phyloP scores from a whole-genome alignment of 2,113 vertebrate genomes.

The Pipra filicauda region DNA sequence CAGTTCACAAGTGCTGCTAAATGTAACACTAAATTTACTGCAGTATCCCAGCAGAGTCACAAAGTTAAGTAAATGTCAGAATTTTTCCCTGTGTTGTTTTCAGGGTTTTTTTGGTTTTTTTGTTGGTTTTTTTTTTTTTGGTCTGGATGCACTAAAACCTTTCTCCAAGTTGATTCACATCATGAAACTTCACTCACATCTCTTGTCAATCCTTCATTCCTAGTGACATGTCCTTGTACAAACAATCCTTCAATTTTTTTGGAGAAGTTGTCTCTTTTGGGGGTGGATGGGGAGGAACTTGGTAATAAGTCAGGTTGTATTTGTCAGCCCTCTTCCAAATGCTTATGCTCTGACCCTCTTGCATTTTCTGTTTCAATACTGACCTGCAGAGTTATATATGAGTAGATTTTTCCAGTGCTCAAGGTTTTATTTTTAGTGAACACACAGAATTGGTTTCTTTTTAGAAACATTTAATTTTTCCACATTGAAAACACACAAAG shows the following conservation, averaged over 20 bases:
- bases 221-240: neutral
- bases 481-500: neutral
- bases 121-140: neutral
- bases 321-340: neutral
- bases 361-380: neutral
- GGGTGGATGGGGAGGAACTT: neutral
- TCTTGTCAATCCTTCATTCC: neutral
- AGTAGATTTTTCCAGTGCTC: neutral
- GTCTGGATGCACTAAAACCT: neutral
- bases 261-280: neutral
- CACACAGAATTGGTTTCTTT: neutral
- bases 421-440: neutral
- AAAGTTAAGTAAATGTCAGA: neutral
- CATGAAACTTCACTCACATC: neutral
- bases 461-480: neutral
- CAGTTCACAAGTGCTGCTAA: neutral
- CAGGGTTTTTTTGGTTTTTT: neutral
- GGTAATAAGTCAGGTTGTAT: neutral
- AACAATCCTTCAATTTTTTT: neutral
- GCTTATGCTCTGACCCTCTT: neutral
- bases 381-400: fast-evolving
- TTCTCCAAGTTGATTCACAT: neutral
- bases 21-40: neutral
- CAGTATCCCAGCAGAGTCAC: neutral
- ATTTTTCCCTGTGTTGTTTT: neutral